Conservation (phyloP, 2,113 vertebrate species). For the Panurus biarmicus region DNA sequence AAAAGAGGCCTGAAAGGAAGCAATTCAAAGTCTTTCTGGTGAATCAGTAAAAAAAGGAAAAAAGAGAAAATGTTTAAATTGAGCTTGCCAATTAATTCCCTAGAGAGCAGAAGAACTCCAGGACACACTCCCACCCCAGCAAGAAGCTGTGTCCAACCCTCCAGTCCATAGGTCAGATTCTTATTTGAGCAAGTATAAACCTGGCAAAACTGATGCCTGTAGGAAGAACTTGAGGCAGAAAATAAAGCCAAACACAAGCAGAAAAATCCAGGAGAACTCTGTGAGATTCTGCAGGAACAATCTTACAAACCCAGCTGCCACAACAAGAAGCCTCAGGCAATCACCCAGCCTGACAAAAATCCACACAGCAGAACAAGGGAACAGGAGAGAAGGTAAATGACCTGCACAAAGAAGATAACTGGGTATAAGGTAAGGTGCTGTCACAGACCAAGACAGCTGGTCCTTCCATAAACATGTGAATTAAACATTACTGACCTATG, state of each 20-base stretch:
- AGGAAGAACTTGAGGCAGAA: neutral
- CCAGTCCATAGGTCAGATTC: neutral
- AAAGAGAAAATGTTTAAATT: neutral
- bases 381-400: neutral
- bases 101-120: neutral
- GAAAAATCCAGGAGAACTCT: neutral
- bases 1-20: neutral
- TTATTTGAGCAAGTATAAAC: neutral
- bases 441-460: neutral
- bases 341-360: neutral
- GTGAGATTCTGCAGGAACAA: neutral
- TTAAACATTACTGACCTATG: neutral
- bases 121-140: neutral
- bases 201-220: neutral
- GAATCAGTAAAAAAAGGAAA: neutral
- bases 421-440: neutral
- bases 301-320: neutral
- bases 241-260: neutral
- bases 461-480: neutral
- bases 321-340: neutral
- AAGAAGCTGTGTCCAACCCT: neutral
- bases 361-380: neutral
- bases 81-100: neutral
- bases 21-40: neutral
- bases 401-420: neutral